Evolutionary conservation across 2,113 vertebrate species (phyloP), one percentile per base, ranked within the genome.

Genomic region (Lamprotornis superbus): DNA sequence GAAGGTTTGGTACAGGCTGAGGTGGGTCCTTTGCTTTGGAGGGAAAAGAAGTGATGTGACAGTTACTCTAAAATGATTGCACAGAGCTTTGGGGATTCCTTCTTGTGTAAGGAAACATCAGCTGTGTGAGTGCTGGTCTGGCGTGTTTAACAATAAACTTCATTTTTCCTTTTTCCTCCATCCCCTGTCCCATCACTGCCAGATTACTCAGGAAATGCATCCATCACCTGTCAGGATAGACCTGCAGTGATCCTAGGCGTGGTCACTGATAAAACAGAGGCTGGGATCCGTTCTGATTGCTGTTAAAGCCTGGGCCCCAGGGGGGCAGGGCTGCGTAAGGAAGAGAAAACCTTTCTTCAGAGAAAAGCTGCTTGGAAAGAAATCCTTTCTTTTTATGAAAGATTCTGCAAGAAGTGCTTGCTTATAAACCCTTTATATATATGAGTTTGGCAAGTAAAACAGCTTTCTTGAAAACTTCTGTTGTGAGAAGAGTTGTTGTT

Each of bases 101-200:
- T 50, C 4, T 0, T 0, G 7, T 12, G 12, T 56, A 20, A 52
- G 37, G 40, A 73, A 15, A 33, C 31, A 14, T 10, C 0, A 0
- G 6, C 18, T 70, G 0, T 42, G 8, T 50, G 18, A 35, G 18
- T 21, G 10, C 2, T 12, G 17, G 4, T 21, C 19, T 39, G n/a
- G 18, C 12, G 16, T 27, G 5, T 12, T 40, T 5, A 30, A 35
- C 23, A 50, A 5, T 69, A 53, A 61, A 12, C 22, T 77, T 74
- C 4, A 9, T 27, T 37, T 46, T 13, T 40, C 17, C 31, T 10
- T 55, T 71, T 75, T 73, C 24, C 13, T 14, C 42, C 9, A 7
- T n/a, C 8, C 15, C 20, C 11, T 16, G 12, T 64, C 16, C 20
- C 15, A 6, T 6, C 16, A 5, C 37, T 60, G 31, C 33, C 46